Evolutionary conservation across 2,797 vertebrate genomes (phyloP), one percentile per base, ranked within the genome.

Genomic region (Carapus acus): DNA sequence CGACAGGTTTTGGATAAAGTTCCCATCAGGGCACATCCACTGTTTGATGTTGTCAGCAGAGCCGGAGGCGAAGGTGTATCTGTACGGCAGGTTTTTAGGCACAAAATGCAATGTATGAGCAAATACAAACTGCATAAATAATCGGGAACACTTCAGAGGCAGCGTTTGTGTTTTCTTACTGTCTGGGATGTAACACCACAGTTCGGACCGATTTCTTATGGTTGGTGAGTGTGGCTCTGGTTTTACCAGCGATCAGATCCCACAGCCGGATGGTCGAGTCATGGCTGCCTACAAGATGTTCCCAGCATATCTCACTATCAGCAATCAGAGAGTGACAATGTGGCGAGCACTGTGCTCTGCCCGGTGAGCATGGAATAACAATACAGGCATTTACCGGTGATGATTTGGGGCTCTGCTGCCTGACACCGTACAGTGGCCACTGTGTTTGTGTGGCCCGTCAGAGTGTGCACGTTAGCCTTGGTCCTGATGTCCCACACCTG

Each of bases 41-140:
- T 98, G 94, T 34, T 99, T 98, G 84, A 98, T 94, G 81, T 99
- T 99, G 84, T 98, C 96, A n/a, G 96, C 96, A 67, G 96, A 99
- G 55, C 95, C 96, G 48, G 96, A 97, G 2, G 94, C 94, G 83
- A 99, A 97, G 0, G 95, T 97, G 67, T 98, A 99, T 81, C 96
- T 98, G 78, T 4, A 17, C 20, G 39, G 6, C 24, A 19, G 14
- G 37, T 1, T 20, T 11, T 12, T 15, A 2, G 7, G 38, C 19
- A 17, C 15, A 13, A 29, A 15, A 41, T 33, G 31, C 31, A 4
- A 33, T 7, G 31, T 33, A 33, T n/a, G n/a, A 33, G 14, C 14
- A 3, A 8, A 36, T 8, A 27, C 29, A 55, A 38, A 55, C 16
- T 44, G 36, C 7, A 3, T 54, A 17, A 37, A 27, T 17, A 11